Conservation (phyloP, 2,888 invertebrate species). For the Campaea margaritaria region DNA sequence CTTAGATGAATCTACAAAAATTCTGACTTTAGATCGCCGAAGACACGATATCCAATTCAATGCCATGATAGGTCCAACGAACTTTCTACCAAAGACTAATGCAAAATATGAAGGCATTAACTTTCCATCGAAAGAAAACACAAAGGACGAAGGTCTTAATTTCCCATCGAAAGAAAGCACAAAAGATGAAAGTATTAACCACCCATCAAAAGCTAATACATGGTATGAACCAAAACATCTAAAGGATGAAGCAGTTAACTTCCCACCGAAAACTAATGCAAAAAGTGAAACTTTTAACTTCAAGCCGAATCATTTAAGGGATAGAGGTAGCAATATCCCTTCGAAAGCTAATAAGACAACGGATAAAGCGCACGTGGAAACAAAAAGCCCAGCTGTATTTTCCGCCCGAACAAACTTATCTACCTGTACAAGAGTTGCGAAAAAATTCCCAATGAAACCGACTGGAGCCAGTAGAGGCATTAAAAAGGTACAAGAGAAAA, state of each 20-base stretch:
- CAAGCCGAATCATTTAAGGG: neutral
- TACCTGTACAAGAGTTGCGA: too few species aligned
- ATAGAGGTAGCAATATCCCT: neutral
- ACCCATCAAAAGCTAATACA: neutral
- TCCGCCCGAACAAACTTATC: neutral
- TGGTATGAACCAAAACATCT: too few species aligned
- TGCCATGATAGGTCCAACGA: constrained; percentile 24
- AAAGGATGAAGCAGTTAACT: neutral
- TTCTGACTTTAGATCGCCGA: constrained; percentile 31
- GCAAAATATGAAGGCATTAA: neutral
- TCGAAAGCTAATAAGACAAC: neutral
- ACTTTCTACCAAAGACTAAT: constrained; percentile 8
- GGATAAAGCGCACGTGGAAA: neutral
- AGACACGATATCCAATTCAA: constrained; percentile 43
- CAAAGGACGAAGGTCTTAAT: constrained; percentile 16
- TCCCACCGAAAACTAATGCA: neutral
- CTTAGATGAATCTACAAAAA: constrained; percentile 13
- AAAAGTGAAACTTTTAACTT: neutral
- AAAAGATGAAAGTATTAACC: neutral
- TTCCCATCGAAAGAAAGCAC: constrained; percentile 7
- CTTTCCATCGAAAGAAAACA: neutral
- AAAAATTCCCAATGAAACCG: constrained; percentile 50
- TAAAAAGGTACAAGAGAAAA: neutral
- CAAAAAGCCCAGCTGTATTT: neutral
- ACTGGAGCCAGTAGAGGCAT: constrained; percentile 39